phyloP scores from a whole-genome alignment of 2,797 vertebrate species.

The Xenops minutus region DNA sequence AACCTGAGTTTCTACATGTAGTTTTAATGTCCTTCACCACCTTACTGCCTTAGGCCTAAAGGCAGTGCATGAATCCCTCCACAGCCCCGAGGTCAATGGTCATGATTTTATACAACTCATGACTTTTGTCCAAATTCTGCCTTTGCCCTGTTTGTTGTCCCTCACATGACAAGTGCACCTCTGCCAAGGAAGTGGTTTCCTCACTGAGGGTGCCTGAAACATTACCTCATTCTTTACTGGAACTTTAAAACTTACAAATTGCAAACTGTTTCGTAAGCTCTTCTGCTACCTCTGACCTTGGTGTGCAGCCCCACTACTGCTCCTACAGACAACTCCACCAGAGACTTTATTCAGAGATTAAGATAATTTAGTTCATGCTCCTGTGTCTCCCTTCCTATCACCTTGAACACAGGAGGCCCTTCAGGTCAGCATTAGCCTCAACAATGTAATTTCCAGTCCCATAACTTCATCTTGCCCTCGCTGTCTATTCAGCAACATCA shows the following conservation, averaged over 20 bases:
- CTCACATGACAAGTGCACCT: neutral
- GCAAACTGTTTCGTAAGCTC: neutral
- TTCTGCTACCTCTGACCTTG: neutral
- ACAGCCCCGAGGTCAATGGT: neutral
- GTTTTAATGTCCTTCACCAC: neutral
- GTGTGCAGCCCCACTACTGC: neutral
- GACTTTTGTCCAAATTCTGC: neutral
- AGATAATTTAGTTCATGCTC: neutral
- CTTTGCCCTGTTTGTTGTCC: neutral
- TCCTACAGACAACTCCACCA: neutral
- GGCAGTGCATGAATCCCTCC: neutral
- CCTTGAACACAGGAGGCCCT: neutral
- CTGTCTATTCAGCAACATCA: constrained; percentile 45
- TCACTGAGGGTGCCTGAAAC: neutral
- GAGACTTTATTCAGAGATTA: neutral
- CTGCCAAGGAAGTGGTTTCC: neutral
- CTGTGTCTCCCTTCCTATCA: neutral
- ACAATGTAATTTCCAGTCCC: constrained; percentile 23
- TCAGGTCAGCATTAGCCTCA: constrained; percentile 20
- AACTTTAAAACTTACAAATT: neutral
- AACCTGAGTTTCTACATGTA: neutral
- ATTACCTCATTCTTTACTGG: neutral
- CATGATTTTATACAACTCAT: neutral
- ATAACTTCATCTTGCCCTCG: constrained; percentile 22
- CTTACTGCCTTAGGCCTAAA: neutral